A percentile compares a stretch with the other conserved stretches of the same genome.
Conservation (phyloP, 2,888 invertebrate genomes). For the Drymonia ruficornis region DNA sequence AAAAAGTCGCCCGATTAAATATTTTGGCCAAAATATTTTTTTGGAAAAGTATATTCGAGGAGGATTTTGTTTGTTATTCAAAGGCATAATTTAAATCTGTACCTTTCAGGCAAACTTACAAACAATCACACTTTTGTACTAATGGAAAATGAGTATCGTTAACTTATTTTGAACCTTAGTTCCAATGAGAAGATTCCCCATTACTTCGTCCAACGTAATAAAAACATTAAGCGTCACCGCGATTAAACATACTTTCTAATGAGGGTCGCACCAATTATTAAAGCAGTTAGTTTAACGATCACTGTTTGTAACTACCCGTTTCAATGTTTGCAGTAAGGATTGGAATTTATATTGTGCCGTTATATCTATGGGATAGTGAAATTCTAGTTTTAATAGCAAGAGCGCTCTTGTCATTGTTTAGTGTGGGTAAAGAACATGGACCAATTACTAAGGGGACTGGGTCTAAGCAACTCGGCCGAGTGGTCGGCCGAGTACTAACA, state of each 20-base stretch:
- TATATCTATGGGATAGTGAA: background rate
- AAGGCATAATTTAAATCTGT: too few relatives aligned
- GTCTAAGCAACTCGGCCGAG: too few relatives aligned
- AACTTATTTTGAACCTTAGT: too few relatives aligned
- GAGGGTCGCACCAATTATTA: slow-evolving; percentile 1
- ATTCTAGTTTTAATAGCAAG: slow-evolving; percentile 4
- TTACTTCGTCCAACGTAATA: background rate
- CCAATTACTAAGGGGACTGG: too few relatives aligned
- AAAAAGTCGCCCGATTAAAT: too few relatives aligned
- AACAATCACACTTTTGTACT: too few relatives aligned
- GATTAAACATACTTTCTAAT: slow-evolving; percentile 2
- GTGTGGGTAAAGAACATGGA: background rate
- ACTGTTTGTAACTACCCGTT: slow-evolving; percentile 5
- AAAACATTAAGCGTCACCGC: background rate
- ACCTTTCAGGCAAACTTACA: too few relatives aligned
- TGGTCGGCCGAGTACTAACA: too few relatives aligned
- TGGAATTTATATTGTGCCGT: slow-evolving; percentile 6
- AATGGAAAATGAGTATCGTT: too few relatives aligned
- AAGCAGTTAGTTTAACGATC: slow-evolving; percentile 5
- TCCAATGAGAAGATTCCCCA: background rate
- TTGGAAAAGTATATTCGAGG: too few relatives aligned
- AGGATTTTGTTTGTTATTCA: too few relatives aligned
- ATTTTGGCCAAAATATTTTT: too few relatives aligned
- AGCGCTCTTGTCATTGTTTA: background rate
- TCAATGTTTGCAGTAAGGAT: background rate